Conservation (phyloP, 2,113 vertebrate genomes). For the Mesoclemmys tuberculata region DNA sequence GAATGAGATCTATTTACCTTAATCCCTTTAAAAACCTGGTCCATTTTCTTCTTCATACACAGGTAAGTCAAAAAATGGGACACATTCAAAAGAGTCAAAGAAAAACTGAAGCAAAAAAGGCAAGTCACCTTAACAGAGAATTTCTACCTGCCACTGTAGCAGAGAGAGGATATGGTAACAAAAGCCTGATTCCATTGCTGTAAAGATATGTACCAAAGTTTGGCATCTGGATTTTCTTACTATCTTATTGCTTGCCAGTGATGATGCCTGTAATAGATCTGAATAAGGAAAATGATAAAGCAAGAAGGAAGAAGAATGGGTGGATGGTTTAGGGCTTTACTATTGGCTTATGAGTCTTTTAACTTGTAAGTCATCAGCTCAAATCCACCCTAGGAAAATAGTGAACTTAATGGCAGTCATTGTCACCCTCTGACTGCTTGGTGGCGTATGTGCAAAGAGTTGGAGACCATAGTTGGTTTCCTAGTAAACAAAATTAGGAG, state of each 20-base stretch:
- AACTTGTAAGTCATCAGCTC: neutral
- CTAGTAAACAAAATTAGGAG: neutral
- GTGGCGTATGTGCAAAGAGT: neutral
- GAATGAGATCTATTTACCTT: neutral
- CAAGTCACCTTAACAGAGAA: neutral
- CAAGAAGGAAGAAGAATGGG: accelerated
- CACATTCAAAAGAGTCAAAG: neutral
- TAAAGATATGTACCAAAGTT: neutral
- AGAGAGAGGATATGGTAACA: neutral
- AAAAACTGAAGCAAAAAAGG: neutral
- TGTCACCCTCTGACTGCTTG: neutral
- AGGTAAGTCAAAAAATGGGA: neutral
- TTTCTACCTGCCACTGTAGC: neutral
- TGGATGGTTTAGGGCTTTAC: neutral
- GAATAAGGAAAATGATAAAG: neutral
- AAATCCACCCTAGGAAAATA: neutral
- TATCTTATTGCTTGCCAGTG: neutral
- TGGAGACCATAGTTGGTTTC: neutral
- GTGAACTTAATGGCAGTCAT: neutral
- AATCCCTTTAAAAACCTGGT: neutral
- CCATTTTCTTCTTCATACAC: neutral
- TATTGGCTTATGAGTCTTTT: neutral
- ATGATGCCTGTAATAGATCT: neutral
- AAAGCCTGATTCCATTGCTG: neutral
- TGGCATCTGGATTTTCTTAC: neutral